A percentile compares a stretch with the other conserved stretches of the same genome.
phyloP scores from a whole-genome alignment of 2,888 invertebrate species.

The Andrena bucephala region DNA sequence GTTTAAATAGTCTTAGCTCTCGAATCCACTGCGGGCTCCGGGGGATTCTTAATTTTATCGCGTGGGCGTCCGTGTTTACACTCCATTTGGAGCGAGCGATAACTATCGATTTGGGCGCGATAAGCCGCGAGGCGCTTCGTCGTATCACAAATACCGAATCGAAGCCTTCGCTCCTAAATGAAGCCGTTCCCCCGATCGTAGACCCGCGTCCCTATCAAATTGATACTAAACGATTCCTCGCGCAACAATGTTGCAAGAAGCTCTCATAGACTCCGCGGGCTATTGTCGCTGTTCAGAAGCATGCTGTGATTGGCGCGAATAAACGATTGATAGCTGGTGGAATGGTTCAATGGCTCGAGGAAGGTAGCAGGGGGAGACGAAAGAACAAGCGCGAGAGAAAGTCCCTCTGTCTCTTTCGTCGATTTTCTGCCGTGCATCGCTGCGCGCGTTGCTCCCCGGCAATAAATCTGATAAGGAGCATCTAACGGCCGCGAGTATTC shows the following conservation, averaged over 20 bases:
- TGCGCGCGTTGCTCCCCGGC: conserved; percentile 5
- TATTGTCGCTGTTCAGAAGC: neutral
- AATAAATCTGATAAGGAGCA: conserved; percentile 61
- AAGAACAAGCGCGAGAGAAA: neutral
- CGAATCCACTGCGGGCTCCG: neutral
- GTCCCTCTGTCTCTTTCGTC: neutral
- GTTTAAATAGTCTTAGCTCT: neutral
- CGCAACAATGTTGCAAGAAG: no score
- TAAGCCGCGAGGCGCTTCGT: neutral
- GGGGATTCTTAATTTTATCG: conserved; percentile 19
- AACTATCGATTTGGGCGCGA: conserved; percentile 1
- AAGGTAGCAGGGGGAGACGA: neutral
- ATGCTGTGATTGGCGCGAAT: neutral
- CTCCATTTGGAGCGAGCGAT: neutral
- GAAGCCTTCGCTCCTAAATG: neutral
- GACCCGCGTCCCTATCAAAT: no score
- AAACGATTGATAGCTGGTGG: neutral
- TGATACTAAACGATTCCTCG: no score
- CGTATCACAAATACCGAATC: neutral
- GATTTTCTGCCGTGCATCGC: conserved; percentile 14
- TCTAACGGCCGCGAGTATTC: conserved; percentile 38
- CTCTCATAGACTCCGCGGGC: neutral
- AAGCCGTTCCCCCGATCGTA: neutral
- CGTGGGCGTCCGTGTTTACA: neutral
- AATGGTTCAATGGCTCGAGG: conserved; percentile 14